Base-by-base conservation (phyloP, 2,888 invertebrate genomes). In the Globia sparganii region DNA sequence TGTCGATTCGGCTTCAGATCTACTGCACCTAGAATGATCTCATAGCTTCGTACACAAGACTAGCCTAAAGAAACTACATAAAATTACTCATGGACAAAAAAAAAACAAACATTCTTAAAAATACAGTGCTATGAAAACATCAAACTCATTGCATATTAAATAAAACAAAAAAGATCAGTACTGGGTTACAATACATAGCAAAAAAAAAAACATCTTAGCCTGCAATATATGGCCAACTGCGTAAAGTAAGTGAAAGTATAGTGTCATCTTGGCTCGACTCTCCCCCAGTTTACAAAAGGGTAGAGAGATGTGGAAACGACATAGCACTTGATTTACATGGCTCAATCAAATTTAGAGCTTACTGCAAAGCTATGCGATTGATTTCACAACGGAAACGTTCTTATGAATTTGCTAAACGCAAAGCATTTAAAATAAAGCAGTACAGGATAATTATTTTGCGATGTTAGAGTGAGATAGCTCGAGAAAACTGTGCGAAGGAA, bases 271-370 rank as follows among this genome's bases (percentile, higher is more conserved):
- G 64, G 80, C 70, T 80, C 75, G 53, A 66, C 11, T 28, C 61
- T 59, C 75, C 21, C 46, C 28, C 25, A 46, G 15, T 46, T 64
- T 40, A n/a, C 72, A 34, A 67, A 71, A 88, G 71, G 70, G 61
- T 77, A 83, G 83, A 89, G 89, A 83, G 86, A 85, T 49, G 25
- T 65, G 75, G 62, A 21, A 53, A 61, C 40, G 46, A 71, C 59
- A 49, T 61, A 77, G 53, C 72, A 66, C 40, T 77, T 86, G 74
- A 71, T 72, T 77, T 68, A 65, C 21, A 65, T 34, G 53, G 64
- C 43, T 37, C 58, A 81, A 72, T 37, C 69, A 75, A 82, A 76
- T 79, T 70, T 72, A 67, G 72, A 59, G 77, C 87, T 83, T 83
- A 80, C 78, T 37, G 61, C 75, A n/a, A 75, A 66, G 71, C 61